Conservation (phyloP, 2,113 vertebrate species). For the Calyptommatus sinebrachiatus region DNA sequence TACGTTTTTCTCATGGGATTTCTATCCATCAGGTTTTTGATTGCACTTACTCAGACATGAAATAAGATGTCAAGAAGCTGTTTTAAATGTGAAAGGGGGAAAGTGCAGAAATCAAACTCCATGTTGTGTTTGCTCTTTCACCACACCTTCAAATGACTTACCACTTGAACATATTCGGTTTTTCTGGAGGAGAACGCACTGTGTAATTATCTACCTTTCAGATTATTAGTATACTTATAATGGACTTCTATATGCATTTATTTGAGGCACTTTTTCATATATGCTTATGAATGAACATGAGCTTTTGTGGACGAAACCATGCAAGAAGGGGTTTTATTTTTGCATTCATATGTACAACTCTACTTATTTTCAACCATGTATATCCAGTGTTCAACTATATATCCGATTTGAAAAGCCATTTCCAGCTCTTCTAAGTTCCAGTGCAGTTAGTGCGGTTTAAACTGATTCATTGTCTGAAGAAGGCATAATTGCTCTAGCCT, state of each 20-base stretch:
- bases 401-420: not conserved
- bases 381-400: no score
- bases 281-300: accelerated
- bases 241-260: conserved; percentile 29
- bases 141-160: conserved; percentile 1
- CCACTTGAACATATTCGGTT: conserved; percentile 16
- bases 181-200: not conserved
- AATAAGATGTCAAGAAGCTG: conserved; percentile 42
- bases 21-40: conserved; percentile 61
- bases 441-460: not conserved
- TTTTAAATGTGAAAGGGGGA: conserved; percentile 39
- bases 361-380: not conserved
- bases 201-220: conserved; percentile 42
- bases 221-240: conserved; percentile 30
- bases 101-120: conserved; percentile 51
- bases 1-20: conserved; percentile 53
- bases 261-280: conserved; percentile 16
- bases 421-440: no score
- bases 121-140: conserved; percentile 1
- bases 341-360: no score
- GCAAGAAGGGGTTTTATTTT: not conserved
- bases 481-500: not conserved
- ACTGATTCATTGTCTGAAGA: not conserved
- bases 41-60: conserved; percentile 59
- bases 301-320: conserved; percentile 3